Base-by-base conservation (phyloP, 2,888 invertebrate genomes). In the Nomada fucata region DNA sequence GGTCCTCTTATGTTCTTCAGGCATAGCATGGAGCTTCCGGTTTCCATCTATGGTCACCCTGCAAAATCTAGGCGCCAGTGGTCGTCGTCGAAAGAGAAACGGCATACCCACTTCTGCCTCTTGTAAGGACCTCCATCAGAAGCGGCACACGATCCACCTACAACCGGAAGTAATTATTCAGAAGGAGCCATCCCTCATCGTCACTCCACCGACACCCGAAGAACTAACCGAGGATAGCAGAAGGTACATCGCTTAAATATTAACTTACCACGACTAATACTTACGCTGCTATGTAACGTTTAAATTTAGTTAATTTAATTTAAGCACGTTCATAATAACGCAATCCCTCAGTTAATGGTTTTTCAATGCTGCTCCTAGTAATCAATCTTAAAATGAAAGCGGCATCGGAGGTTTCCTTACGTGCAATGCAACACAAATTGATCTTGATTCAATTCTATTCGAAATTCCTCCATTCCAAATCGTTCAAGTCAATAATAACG, bases 21-120 rank as follows among this genome's bases (percentile, higher is more conserved):
- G 92, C 74, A 92, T 92, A 91, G 90, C 92, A 88, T 92, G 92
- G 92, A 92, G 92, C 83, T 92, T 92, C 84, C 90, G 92, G 71
- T 92, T 92, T 73, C 92, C 92, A 60, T 92, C 92, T 75, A 90
- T 92, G 91, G 90, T 88, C 47, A 88, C 92, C 11, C 85, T 92
- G 69, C 92, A 92, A 64, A 91, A 90, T 78, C 84, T 92, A 72
- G 88, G 92, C 74, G 85, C 91, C 74, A 91, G 88, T 55, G 89
- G 91, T 26, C 89, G 92, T 59, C 89, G 92, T 2, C 88, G 86
- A 50, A 92, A 90, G 69, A 90, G 91, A 44, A 89, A 90, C 67
- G 88, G 84, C 52, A 69, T 87, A 36, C 79, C 85, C 9, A 74
- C 85, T 69, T 90, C 89, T 59, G 71, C 84, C 23, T 90, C 90